Conservation (phyloP, 2,113 vertebrate genomes). For the Oreotragus oreotragus region DNA sequence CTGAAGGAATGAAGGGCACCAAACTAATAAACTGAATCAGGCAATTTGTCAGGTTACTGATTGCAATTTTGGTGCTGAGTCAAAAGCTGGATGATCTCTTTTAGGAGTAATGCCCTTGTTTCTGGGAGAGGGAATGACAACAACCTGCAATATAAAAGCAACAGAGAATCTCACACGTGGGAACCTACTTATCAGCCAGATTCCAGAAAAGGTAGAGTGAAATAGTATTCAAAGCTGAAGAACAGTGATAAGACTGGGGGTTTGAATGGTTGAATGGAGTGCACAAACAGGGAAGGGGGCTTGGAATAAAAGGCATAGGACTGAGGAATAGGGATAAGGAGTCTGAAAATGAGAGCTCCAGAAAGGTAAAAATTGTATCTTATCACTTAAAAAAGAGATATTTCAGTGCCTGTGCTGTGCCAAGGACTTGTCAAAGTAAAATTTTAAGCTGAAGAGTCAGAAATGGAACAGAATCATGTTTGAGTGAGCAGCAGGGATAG, state of each 20-base stretch:
- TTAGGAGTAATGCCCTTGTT: background rate
- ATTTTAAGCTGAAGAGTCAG: background rate
- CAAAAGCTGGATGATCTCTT: background rate
- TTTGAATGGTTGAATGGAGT: background rate
- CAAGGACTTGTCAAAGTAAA: background rate
- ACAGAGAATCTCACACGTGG: fast-evolving
- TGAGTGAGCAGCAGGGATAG: background rate
- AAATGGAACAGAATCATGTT: background rate
- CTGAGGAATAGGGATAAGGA: background rate
- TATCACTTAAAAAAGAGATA: background rate
- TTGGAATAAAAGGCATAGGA: background rate
- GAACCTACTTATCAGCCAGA: background rate
- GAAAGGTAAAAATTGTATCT: background rate
- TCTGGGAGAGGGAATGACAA: background rate
- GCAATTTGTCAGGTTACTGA: background rate
- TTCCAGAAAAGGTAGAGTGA: background rate
- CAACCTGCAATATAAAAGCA: background rate
- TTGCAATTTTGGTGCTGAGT: background rate
- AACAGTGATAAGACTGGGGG: background rate
- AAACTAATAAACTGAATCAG: background rate
- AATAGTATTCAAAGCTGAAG: background rate
- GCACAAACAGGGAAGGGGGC: background rate
- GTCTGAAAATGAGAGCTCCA: background rate
- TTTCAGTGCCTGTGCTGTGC: background rate
- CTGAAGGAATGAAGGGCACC: background rate